phyloP scores from a whole-genome alignment of 2,113 vertebrate species.

The Ceyx margarethae region DNA sequence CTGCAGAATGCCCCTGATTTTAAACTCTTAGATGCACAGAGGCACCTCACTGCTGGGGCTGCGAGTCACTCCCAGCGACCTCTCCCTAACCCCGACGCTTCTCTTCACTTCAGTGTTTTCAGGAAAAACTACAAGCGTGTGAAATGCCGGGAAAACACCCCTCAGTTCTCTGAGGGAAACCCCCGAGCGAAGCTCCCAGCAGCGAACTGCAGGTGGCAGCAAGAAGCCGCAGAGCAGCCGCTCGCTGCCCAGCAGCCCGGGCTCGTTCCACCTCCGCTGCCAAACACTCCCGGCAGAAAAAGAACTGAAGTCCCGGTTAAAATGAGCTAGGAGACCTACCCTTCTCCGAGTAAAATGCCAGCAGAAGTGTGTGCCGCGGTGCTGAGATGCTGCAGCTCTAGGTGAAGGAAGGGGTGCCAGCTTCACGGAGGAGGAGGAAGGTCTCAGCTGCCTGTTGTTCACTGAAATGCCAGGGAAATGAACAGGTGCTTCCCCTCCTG shows the following conservation, averaged over 20 bases:
- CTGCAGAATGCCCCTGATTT: background rate
- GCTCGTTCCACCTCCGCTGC: background rate
- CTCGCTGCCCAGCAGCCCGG: background rate
- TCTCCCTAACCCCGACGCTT: background rate
- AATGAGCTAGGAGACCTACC: background rate
- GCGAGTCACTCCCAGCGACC: background rate
- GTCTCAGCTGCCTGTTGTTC: background rate
- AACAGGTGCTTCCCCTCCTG: background rate
- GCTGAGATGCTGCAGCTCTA: background rate
- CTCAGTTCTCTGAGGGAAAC: background rate
- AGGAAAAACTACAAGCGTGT: background rate
- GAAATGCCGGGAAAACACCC: background rate
- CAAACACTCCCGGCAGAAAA: background rate
- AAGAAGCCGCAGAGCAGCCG: background rate
- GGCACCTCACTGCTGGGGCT: background rate
- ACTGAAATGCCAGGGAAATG: background rate
- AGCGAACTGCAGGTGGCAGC: conserved; percentile 7
- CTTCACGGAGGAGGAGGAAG: background rate
- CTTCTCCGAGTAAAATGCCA: background rate
- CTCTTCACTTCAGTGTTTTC: background rate
- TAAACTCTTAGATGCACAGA: background rate
- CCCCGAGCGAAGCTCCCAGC: background rate
- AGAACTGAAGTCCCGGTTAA: background rate
- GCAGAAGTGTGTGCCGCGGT: background rate
- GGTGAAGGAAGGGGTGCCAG: background rate